Evolutionary conservation across 2,113 vertebrate genomes (phyloP).

Genomic region (Suricata suricatta): DNA sequence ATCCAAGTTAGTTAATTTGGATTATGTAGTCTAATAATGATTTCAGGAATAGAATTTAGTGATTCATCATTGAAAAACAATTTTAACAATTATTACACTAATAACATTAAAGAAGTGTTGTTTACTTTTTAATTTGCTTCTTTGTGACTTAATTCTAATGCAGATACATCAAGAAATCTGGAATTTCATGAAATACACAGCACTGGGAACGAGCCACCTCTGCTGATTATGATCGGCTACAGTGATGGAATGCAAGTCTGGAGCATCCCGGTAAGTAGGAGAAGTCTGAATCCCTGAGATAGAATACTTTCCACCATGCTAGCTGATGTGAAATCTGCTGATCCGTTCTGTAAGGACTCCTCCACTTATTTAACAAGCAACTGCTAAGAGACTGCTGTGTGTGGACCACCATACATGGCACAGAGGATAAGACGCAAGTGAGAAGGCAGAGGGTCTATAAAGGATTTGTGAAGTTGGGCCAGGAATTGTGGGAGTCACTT

Average conservation of each 20-base stretch:
- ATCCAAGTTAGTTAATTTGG: too few relatives aligned
- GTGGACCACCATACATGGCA: background rate
- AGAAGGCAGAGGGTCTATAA: background rate
- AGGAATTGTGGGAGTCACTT: background rate
- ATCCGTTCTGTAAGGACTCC: background rate
- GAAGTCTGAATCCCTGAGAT: background rate
- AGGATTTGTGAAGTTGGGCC: background rate
- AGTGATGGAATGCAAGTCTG: conserved; percentile 97
- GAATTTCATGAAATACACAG: conserved; percentile 96
- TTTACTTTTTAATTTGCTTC: background rate
- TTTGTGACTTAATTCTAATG: conserved; percentile 61
- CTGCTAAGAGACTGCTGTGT: background rate
- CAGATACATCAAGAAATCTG: conserved; percentile 93
- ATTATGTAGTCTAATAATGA: too few relatives aligned
- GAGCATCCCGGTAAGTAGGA: conserved; percentile 94
- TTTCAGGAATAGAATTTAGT: too few relatives aligned
- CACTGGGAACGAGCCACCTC: conserved; percentile 91
- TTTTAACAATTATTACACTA: background rate
- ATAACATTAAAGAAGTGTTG: background rate
- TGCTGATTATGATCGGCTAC: conserved; percentile 96
- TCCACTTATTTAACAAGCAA: background rate
- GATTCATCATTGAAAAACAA: background rate
- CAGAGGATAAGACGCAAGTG: background rate
- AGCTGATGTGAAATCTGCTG: background rate
- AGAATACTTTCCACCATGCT: background rate